Conservation (phyloP, 1,140 invertebrate species). For the Copidosoma floridanum region DNA sequence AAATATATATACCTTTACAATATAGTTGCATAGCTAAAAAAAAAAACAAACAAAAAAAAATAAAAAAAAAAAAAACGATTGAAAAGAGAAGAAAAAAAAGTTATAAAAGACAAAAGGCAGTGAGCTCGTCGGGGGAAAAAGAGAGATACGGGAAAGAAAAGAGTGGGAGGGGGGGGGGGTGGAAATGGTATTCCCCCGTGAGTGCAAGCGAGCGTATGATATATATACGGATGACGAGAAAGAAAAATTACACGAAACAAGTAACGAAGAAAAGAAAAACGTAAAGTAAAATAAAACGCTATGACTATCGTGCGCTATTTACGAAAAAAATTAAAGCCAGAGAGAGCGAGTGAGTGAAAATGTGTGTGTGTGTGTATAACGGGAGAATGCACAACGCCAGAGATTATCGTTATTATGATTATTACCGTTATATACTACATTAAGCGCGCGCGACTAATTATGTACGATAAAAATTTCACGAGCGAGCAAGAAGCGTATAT, state of each 20-base stretch:
- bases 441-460: constrained; percentile 20
- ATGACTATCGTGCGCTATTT: constrained; percentile 48
- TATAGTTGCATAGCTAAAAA: constrained; percentile 40
- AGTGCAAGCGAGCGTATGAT: constrained; percentile 23
- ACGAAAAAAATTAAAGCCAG: not conserved
- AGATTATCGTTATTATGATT: no score
- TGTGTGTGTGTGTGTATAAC: no score
- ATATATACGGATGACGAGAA: no score
- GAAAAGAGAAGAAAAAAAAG: constrained; percentile 5
- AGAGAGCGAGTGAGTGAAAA: not conserved
- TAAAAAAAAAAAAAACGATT: constrained; percentile 29
- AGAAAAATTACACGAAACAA: no score
- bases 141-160: not conserved
- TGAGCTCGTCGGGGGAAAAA: not conserved
- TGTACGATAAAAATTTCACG: constrained; percentile 38
- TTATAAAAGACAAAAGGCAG: no score
- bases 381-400: no score
- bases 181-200: not conserved
- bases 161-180: not conserved
- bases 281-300: constrained; percentile 44
- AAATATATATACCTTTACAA: constrained; percentile 38
- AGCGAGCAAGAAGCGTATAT: constrained; percentile 31
- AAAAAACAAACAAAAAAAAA: constrained; percentile 17
- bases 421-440: not conserved
- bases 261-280: no score